Conservation (phyloP, 2,113 vertebrate species). For the Casuarius casuarius region DNA sequence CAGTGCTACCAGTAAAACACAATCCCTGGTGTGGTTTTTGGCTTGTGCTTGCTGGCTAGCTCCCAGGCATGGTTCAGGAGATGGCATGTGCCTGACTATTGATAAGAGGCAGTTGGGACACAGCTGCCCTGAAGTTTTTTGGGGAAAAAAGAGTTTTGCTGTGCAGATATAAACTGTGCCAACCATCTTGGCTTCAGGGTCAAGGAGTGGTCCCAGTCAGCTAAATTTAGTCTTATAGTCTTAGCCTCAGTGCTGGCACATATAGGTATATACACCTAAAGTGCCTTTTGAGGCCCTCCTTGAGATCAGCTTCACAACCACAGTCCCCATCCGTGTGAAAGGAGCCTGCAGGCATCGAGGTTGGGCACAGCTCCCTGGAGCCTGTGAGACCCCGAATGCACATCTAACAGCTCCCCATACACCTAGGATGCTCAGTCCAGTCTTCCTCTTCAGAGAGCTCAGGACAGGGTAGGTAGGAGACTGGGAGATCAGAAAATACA, state of each 20-base stretch:
- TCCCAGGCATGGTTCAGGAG: not conserved
- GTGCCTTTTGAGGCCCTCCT: not conserved
- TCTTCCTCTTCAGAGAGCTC: not conserved
- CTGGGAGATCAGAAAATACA: not conserved
- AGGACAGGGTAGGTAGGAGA: not conserved
- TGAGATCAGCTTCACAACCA: not conserved
- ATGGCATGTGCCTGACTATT: not conserved
- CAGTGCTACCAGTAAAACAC: too few relatives aligned
- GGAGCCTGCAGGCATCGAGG: too few relatives aligned
- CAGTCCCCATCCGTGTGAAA: too few relatives aligned
- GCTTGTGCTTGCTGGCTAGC: not conserved
- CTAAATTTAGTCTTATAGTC: too few relatives aligned
- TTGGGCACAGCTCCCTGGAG: not conserved
- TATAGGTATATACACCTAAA: too few relatives aligned
- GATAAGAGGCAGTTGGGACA: not conserved
- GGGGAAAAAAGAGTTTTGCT: not conserved
- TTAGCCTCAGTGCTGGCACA: too few relatives aligned
- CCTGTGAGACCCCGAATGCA: not conserved
- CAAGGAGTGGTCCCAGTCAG: not conserved
- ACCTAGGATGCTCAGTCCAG: not conserved
- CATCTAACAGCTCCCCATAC: not conserved
- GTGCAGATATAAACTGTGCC: not conserved
- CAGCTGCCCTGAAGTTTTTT: rapidly evolving
- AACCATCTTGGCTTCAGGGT: not conserved
- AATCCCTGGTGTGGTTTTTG: not conserved